phyloP scores from a whole-genome alignment of 2,113 vertebrate species.

The Microcebus tavaratra region DNA sequence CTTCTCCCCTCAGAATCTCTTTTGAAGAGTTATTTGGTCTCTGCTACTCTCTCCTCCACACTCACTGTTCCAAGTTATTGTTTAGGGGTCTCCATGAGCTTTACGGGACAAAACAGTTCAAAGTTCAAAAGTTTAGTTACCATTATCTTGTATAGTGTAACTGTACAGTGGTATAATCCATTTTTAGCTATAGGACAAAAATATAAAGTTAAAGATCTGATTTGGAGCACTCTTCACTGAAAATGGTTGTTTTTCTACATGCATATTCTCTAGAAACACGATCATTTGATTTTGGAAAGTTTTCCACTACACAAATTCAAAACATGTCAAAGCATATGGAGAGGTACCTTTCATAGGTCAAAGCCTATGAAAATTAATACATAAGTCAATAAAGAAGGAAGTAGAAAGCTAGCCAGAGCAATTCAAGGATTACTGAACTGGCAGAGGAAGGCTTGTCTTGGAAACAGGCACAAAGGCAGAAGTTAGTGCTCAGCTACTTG shows the following conservation, averaged over 20 bases:
- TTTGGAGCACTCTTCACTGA: neutral
- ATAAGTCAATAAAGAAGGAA: neutral
- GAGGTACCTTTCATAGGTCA: neutral
- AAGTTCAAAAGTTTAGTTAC: neutral
- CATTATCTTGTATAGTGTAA: fast-evolving
- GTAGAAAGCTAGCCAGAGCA: neutral
- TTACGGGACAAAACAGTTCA: neutral
- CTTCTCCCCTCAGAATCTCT: neutral
- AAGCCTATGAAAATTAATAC: neutral
- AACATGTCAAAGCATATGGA: neutral
- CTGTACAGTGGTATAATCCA: fast-evolving
- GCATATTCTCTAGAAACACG: neutral
- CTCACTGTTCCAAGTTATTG: neutral
- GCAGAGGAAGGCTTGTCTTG: neutral
- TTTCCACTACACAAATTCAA: neutral
- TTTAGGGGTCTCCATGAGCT: neutral
- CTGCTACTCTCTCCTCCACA: neutral
- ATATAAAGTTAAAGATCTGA: neutral
- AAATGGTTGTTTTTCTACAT: neutral
- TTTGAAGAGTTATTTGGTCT: neutral
- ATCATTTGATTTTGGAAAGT: neutral
- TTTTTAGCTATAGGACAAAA: neutral
- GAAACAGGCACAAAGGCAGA: neutral
- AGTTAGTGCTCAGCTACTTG: neutral
- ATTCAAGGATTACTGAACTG: no score